Base-by-base conservation (phyloP, 2,888 invertebrate species). In the Phymatocera aterrima region DNA sequence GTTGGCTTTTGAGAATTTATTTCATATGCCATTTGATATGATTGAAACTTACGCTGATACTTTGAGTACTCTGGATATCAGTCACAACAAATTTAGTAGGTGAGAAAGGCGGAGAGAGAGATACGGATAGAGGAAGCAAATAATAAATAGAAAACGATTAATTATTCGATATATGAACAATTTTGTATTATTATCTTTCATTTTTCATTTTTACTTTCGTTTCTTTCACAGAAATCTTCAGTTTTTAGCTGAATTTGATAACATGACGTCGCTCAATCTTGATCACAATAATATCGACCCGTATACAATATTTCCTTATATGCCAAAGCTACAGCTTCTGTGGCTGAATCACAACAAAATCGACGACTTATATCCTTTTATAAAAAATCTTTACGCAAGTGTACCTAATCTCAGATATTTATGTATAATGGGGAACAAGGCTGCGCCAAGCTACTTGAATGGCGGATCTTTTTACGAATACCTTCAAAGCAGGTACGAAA, bases 341-440 rank as follows among this genome's bases (percentile, higher is more conserved):
- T 97, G 97, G 96, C 81, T 93, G 15, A 93, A 93, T 87, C 91
- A 93, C 83, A 93, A 93, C 84, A 88, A 91, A 79, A 92, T 94
- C 79, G 89, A 90, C 40, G 92, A 92, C 77, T 88, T 97, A 3
- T 94, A 94, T 89, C 95, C 95, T 15, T 97, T 95, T 93, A 92
- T 95, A 77, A 93, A 93, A 81, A 94, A 94, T 85, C 91, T 97
- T 80, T 93, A 94, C 82, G 92, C 93, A 61, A 94, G 95, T 1
- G 94, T 95, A 83, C 96, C 97, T 0, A 94, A 94, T 84, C 90
- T 97, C 34, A 93, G 93, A 85, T 95, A 95, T 87, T 91, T 97
- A 0, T 96, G 96, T 18, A 92, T 97, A 79, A 96, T 97, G 97
- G 97, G 97, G 24, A 97, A 97, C 90, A 93, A 94, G 0, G 96